Conservation (phyloP, 2,888 invertebrate species). For the Ganaspis brasiliensis region DNA sequence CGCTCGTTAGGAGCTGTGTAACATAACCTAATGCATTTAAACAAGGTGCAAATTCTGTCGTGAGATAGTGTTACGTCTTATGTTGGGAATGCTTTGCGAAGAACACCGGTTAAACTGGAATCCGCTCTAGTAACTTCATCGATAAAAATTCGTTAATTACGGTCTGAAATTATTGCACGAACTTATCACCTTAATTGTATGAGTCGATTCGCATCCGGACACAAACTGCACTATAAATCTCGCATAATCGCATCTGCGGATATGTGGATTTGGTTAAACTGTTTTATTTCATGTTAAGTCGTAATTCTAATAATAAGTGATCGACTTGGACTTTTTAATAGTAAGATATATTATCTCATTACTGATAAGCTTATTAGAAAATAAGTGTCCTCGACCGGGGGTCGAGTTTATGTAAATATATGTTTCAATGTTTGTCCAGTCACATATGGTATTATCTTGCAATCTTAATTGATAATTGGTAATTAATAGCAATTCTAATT, state of each 20-base stretch:
- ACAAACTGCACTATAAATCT: constrained; percentile 27
- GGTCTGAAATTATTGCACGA: constrained; percentile 21
- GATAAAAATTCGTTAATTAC: constrained; percentile 32
- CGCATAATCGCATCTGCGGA: constrained; percentile 12
- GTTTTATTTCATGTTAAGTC: background rate
- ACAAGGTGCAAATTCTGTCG: constrained; percentile 38
- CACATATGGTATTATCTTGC: too few species aligned
- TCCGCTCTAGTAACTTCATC: constrained; percentile 33
- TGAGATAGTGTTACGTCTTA: constrained; percentile 39
- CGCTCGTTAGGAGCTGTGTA: constrained; percentile 27
- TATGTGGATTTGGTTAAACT: constrained; percentile 27
- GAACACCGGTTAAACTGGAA: constrained; percentile 35
- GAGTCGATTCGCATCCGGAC: constrained; percentile 34
- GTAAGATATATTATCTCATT: background rate
- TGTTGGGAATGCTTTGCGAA: constrained; percentile 19
- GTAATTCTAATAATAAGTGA: background rate
- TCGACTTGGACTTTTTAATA: background rate
- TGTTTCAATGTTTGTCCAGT: too few species aligned
- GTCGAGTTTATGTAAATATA: too few species aligned
- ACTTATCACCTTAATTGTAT: constrained; percentile 39
- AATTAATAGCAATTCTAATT: too few species aligned
- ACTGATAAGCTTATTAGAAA: background rate
- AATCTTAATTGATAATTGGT: too few species aligned
- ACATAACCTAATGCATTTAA: constrained; percentile 24
- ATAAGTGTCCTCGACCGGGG: background rate